Evolutionary conservation across 2,888 invertebrate genomes (phyloP).

Genomic region (Metalampra italica): DNA sequence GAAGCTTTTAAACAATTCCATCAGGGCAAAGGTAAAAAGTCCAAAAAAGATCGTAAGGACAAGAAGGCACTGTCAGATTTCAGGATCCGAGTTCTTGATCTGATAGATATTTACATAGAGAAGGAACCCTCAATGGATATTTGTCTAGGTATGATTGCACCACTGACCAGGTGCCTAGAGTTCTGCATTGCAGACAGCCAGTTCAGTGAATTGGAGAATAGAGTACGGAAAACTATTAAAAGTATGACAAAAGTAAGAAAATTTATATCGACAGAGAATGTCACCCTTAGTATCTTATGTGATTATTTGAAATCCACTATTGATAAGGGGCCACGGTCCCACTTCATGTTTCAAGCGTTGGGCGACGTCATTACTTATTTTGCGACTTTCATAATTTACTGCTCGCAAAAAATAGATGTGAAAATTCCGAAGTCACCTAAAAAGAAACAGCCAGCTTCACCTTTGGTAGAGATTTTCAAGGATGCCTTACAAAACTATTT

Average conservation of each 20-base stretch:
- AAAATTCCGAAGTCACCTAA: conserved; percentile 42
- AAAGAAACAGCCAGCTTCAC: conserved; percentile 43
- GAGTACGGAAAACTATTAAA: conserved; percentile 80
- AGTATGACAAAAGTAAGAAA: conserved; percentile 79
- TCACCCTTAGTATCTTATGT: conserved; percentile 72
- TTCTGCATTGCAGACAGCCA: conserved; percentile 83
- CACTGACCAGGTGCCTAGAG: conserved; percentile 83
- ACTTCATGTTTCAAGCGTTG: conserved; percentile 82
- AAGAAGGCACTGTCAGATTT: conserved; percentile 85
- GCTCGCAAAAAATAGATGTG: conserved; percentile 73
- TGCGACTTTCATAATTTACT: conserved; percentile 81
- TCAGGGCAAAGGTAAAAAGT: conserved; percentile 70
- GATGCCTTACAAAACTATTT: conserved; percentile 79
- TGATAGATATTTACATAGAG: conserved; percentile 85
- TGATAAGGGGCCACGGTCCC: conserved; percentile 81
- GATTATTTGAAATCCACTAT: conserved; percentile 78
- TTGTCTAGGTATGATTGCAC: conserved; percentile 83
- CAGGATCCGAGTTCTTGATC: conserved; percentile 85
- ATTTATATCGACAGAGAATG: conserved; percentile 76
- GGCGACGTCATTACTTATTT: conserved; percentile 81
- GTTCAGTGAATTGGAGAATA: conserved; percentile 81
- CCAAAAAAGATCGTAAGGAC: conserved; percentile 79
- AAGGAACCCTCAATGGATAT: conserved; percentile 83
- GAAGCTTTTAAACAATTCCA: conserved; percentile 84
- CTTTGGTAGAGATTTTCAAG: conserved; percentile 68